Conservation (phyloP, 2,113 vertebrate species). For the Erythrocebus patas region DNA sequence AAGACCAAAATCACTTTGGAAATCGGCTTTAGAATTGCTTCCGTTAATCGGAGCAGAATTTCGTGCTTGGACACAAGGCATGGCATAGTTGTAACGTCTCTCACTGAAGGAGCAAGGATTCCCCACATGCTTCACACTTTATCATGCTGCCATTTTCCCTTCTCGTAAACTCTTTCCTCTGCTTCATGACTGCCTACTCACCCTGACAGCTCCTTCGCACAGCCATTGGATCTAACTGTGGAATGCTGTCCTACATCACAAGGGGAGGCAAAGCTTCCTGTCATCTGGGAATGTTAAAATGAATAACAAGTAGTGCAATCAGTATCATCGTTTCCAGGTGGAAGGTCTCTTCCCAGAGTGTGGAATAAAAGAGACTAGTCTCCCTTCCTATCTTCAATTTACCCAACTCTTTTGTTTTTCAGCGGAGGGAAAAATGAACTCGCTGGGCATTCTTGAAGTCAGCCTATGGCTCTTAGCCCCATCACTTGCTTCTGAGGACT, state of each 20-base stretch:
- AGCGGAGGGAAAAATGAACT: background rate
- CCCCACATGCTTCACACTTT: background rate
- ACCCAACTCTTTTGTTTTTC: background rate
- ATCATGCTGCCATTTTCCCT: rapidly evolving
- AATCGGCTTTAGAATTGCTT: background rate
- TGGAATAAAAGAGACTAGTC: background rate
- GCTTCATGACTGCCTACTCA: background rate
- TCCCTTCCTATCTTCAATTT: background rate
- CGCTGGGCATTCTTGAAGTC: background rate
- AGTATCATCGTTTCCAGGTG: background rate
- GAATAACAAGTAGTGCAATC: background rate
- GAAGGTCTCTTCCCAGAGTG: background rate
- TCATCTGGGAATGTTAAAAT: background rate
- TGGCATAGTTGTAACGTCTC: background rate
- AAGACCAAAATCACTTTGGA: background rate
- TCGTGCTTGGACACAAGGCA: background rate
- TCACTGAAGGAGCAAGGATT: background rate
- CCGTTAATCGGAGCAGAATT: background rate
- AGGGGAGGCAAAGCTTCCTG: background rate
- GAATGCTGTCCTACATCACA: background rate
- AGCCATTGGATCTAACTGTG: background rate
- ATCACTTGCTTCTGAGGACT: background rate
- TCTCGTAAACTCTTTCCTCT: background rate
- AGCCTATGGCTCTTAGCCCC: background rate
- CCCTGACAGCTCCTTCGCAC: background rate